Evolutionary conservation across 2,797 vertebrate genomes (phyloP).

Genomic region (Chlorospingus flavigularis): DNA sequence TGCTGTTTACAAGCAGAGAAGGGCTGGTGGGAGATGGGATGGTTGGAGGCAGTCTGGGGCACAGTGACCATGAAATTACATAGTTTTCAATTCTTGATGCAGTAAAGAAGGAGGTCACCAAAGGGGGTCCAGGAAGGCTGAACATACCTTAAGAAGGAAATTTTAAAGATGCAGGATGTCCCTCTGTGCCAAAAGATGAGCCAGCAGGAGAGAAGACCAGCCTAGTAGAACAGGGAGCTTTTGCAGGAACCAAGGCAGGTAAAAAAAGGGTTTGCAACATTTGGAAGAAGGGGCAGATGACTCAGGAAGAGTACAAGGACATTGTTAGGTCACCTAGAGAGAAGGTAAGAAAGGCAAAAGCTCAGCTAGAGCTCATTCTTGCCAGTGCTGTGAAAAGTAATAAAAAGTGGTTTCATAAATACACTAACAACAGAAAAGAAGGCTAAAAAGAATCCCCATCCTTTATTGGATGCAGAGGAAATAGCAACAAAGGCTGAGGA

Average conservation of each 20-base stretch:
- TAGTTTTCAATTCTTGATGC: neutral
- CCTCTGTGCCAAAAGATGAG: neutral
- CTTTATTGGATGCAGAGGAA: neutral
- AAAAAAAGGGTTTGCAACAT: neutral
- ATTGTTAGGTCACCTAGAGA: neutral
- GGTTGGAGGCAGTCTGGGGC: neutral
- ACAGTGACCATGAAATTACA: neutral
- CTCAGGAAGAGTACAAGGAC: neutral
- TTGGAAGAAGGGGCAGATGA: neutral
- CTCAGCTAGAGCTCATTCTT: neutral
- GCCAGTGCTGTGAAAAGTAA: neutral
- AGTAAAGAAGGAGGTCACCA: neutral
- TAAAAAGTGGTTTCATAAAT: neutral
- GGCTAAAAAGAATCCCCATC: neutral
- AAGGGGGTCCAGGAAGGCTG: neutral
- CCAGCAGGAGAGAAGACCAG: fast-evolving
- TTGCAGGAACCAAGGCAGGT: neutral
- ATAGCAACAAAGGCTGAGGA: neutral
- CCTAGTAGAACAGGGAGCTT: neutral
- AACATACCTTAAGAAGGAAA: neutral
- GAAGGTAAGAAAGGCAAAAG: neutral
- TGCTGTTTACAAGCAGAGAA: neutral
- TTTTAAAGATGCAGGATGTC: neutral
- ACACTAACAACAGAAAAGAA: neutral
- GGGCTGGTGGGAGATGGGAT: neutral